phyloP scores from a whole-genome alignment of 2,113 vertebrate genomes.

The Vidua chalybeata region DNA sequence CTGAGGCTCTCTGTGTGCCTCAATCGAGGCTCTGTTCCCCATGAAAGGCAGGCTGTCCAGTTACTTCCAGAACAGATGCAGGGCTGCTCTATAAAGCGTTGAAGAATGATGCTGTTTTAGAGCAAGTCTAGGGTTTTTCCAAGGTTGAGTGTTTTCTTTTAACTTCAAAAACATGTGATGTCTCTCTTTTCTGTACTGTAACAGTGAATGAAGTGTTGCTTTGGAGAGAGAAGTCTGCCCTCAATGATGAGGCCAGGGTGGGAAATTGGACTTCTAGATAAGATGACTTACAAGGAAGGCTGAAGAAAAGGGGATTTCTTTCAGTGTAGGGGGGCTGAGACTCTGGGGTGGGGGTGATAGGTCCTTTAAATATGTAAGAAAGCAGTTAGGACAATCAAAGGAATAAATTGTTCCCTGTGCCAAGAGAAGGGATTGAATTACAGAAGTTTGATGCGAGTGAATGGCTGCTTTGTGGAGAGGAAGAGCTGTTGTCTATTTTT shows the following conservation, averaged over 20 bases:
- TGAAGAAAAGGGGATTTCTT: background rate
- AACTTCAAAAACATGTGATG: constrained; percentile 18
- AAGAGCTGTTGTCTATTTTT: background rate
- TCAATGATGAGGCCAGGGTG: background rate
- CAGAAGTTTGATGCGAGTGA: background rate
- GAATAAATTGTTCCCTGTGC: constrained; percentile 15
- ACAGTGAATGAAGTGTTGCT: background rate
- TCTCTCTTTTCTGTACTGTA: background rate
- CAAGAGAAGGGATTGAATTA: background rate
- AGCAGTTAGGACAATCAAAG: background rate
- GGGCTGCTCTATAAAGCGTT: background rate
- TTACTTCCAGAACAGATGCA: constrained; percentile 45
- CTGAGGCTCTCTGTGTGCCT: constrained; percentile 28
- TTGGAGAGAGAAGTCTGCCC: background rate
- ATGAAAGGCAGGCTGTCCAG: constrained; percentile 43
- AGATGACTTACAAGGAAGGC: background rate
- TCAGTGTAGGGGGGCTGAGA: background rate
- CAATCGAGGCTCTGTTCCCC: constrained; percentile 43
- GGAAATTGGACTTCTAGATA: background rate
- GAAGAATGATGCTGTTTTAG: constrained; percentile 46
- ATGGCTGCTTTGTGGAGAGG: constrained; percentile 1
- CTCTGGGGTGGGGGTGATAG: background rate
- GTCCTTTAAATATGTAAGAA: background rate
- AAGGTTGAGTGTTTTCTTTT: constrained; percentile 38
- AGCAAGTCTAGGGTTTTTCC: constrained; percentile 39